Conservation (phyloP, 2,113 vertebrate species). For the Pterocles orientalis region DNA sequence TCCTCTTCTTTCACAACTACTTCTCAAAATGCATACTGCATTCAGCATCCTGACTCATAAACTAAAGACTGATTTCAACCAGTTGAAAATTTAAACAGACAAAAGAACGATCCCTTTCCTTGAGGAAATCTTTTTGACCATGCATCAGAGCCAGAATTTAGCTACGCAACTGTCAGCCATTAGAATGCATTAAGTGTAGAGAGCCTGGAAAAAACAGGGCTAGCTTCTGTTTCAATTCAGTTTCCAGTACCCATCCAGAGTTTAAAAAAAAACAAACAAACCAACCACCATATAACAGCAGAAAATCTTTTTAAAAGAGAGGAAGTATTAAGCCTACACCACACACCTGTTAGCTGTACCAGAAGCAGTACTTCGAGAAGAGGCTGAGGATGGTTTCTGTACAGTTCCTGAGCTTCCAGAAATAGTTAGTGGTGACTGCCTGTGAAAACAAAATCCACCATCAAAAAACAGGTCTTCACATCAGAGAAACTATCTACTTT, state of each 20-base stretch:
- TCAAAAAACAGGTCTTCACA: neutral
- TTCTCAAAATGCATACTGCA: neutral
- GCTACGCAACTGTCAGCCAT: neutral
- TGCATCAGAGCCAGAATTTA: neutral
- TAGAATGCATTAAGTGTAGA: neutral
- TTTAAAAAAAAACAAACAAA: neutral
- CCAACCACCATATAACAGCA: neutral
- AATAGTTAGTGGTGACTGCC: conserved; percentile 70
- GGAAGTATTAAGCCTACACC: neutral
- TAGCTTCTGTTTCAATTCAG: neutral
- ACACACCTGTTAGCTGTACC: conserved; percentile 57
- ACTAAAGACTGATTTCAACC: neutral
- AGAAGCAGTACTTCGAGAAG: conserved; percentile 62
- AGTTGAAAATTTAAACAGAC: neutral
- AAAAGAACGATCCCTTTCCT: neutral
- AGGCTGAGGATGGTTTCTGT: conserved; percentile 68
- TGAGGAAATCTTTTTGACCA: neutral
- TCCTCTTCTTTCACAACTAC: neutral
- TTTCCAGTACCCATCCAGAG: neutral
- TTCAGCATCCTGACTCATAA: neutral
- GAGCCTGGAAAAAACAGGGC: neutral
- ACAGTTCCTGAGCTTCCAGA: conserved; percentile 70
- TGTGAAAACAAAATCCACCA: conserved; percentile 22
- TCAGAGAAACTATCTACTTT: neutral
- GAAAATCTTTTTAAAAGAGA: neutral